These are phyloP conservation scores for Chrysotoxum bicinctum DNA, from an alignment of 2,888 invertebrate genomes.

Conservation along the genomic window DNA sequence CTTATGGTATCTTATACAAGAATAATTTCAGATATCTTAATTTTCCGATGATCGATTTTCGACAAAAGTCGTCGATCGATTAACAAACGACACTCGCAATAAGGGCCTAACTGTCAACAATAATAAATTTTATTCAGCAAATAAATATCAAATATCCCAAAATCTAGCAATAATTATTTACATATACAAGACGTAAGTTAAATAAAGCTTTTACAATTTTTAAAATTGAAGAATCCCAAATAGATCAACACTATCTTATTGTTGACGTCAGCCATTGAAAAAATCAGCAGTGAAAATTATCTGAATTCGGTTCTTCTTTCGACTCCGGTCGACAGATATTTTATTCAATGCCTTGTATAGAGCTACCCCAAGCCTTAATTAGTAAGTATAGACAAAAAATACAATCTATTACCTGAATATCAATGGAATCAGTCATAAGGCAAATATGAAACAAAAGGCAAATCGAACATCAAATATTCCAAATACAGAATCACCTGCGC, in stretches of 20 bases:
- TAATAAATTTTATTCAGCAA: no score
- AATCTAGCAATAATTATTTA: no score
- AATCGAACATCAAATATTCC: constrained; percentile 52
- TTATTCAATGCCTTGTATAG: not conserved
- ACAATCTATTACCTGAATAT: not conserved
- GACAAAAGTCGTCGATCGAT: no score
- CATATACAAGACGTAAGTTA: no score
- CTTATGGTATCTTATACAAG: no score
- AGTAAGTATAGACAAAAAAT: not conserved
- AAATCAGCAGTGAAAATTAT: not conserved
- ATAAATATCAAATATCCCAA: no score
- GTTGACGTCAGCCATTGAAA: not conserved
- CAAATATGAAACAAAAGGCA: constrained; percentile 27
- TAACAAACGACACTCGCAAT: no score
- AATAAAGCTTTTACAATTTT: no score
- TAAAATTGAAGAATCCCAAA: not conserved
- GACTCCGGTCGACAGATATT: constrained; percentile 1
- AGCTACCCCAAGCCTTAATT: not conserved
- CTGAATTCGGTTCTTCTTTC: not conserved
- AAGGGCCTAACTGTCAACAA: no score
- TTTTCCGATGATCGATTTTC: no score
- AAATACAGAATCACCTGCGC: constrained; percentile 58
- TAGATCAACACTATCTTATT: not conserved
- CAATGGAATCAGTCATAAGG: constrained; percentile 36
- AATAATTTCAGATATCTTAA: no score